Base-by-base conservation (phyloP, 2,888 invertebrate genomes). In the Mesoligia furuncula region DNA sequence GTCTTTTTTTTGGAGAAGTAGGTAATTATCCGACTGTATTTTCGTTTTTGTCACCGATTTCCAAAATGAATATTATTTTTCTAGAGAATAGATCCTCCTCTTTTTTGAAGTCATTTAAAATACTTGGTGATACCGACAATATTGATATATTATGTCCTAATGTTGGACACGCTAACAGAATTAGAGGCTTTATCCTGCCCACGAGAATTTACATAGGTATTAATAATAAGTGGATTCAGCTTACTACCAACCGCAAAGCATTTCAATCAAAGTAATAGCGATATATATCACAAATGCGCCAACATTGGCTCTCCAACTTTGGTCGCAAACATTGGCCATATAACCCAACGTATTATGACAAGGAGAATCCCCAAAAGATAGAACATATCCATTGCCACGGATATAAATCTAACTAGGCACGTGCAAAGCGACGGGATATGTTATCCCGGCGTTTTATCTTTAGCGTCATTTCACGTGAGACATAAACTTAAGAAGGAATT, bases 381-480 rank as follows among this genome's bases (percentile, higher is more conserved):
- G 79, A 75, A 81, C 77, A 80, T 81, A 85, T 80, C 78, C 77
- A 83, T 88, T 76, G 80, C 77, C 74, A 82, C 85, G 79, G 74
- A 85, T 75, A 89, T 89, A 87, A 87, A 88, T 85, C 80, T 77
- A 71, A 76, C 84, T 74, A 80, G 85, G 81, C 81, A 88, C 87
- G 87, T 86, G 81, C 85, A 79, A 83, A 87, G 85, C 80, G 77
- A 79, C 84, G 81, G 81, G 83, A 82, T 87, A 84, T 88, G 86
- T 87, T 88, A 89, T 89, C 87, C 85, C 79, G 77, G 80, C 80
- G 86, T 90, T 90, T 90, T 88, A 89, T 89, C 88, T 89, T 88
- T 81, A 88, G 83, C 85, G 83, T 81, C 88, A 86, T 88, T 89
- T 84, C 88, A 89, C 87, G 85, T 83, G 85, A 85, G 87, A 86